Percentiles rank a stretch among this genome's conserved stretches.
These are phyloP conservation scores for Leucophenga varia DNA, from an alignment of 1,140 invertebrate species.

Conservation along the genomic window DNA sequence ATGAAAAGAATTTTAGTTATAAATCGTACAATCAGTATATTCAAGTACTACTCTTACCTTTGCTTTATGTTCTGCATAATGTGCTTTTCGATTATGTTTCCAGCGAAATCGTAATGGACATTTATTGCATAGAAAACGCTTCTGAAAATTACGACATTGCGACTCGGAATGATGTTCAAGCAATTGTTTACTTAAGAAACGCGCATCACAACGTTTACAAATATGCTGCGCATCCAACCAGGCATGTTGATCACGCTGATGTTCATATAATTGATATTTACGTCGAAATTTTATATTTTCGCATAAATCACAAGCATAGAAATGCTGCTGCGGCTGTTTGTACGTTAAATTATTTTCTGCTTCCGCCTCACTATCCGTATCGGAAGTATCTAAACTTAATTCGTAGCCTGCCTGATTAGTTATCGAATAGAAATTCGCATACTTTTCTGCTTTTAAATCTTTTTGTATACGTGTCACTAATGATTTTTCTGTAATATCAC, in stretches of 20 bases:
- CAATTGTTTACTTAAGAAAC: slow-evolving; percentile 11
- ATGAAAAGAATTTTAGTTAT: not conserved
- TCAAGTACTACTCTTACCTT: not conserved
- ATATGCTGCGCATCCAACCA: slow-evolving; percentile 15
- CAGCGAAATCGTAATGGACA: slow-evolving; percentile 21
- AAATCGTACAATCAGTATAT: not conserved
- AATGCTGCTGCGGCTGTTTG: not conserved
- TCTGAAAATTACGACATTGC: slow-evolving; percentile 19
- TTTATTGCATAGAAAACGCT: slow-evolving; percentile 15
- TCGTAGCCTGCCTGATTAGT: not conserved
- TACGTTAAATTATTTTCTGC: not conserved
- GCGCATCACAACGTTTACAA: slow-evolving; percentile 13
- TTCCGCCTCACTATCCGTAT: not conserved
- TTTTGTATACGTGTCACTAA: not conserved
- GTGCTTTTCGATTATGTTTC: slow-evolving; percentile 18
- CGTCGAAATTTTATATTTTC: slow-evolving; percentile 48
- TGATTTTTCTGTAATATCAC: not conserved
- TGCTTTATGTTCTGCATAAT: not conserved
- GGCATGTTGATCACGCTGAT: slow-evolving; percentile 12
- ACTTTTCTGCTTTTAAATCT: not conserved
- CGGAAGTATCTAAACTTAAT: not conserved
- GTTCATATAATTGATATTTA: slow-evolving; percentile 18
- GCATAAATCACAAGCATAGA: slow-evolving; percentile 52
- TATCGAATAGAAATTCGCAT: not conserved
- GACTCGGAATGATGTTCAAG: slow-evolving; percentile 11